Evolutionary conservation across 1,140 invertebrate species (phyloP).

Genomic region (Argopecten irradians): DNA sequence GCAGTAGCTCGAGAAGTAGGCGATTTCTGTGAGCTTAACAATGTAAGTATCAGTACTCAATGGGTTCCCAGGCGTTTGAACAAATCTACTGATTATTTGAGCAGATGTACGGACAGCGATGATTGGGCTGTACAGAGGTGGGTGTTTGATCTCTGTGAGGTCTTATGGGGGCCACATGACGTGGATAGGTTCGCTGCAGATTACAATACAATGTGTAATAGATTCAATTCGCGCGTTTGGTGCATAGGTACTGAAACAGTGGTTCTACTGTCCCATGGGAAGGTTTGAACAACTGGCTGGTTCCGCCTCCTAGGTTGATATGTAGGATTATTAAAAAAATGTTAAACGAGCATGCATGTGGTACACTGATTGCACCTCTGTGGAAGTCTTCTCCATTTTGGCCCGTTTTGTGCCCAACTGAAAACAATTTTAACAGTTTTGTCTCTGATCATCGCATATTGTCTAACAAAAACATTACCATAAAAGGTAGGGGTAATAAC

Average conservation of each 20-base stretch:
- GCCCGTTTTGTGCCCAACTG: not conserved
- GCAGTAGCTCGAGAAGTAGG: not conserved
- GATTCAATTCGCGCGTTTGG: not conserved
- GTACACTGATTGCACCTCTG: constrained; percentile 11
- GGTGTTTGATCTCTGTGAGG: too few species aligned
- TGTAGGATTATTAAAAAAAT: not conserved
- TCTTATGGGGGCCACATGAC: too few species aligned
- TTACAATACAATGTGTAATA: not conserved
- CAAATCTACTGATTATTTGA: constrained; percentile 19
- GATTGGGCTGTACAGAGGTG: constrained; percentile 23
- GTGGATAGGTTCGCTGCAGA: not conserved
- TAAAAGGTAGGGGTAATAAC: not conserved
- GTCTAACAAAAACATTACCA: not conserved
- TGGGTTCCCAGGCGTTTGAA: constrained; percentile 31
- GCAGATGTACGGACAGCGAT: constrained; percentile 35
- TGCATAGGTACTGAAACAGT: too few species aligned
- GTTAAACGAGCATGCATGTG: not conserved
- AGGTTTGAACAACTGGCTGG: not conserved
- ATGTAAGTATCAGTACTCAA: not conserved
- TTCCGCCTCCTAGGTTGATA: not conserved
- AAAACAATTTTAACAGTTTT: not conserved
- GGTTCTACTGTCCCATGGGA: too few species aligned
- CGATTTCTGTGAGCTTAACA: not conserved
- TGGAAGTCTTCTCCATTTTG: constrained; percentile 1
- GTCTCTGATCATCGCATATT: too few species aligned